A percentile compares a stretch with the other conserved stretches of the same genome.
phyloP scores from a whole-genome alignment of 2,888 invertebrate genomes.

The Branchipolynoe longqiensis region DNA sequence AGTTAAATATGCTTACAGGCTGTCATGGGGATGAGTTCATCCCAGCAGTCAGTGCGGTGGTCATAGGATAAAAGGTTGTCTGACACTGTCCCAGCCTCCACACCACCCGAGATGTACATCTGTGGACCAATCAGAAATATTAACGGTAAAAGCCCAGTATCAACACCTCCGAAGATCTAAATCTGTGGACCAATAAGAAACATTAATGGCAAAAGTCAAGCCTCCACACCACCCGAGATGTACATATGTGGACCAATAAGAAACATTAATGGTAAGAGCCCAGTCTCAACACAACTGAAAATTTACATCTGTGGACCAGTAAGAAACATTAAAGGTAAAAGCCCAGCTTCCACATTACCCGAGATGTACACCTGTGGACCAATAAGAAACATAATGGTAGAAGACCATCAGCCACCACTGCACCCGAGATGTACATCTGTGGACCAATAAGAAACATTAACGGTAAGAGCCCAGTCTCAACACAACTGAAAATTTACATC shows the following conservation, averaged over 20 bases:
- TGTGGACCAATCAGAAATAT: too few species aligned
- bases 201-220: conserved; percentile 35
- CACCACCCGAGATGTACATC: conserved; percentile 64
- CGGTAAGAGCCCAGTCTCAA: conserved; percentile 43
- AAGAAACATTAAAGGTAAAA: conserved; percentile 9
- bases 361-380: conserved; percentile 40
- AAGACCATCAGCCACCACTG: too few species aligned
- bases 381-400: background rate
- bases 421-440: background rate
- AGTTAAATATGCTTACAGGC: conserved; percentile 62
- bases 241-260: too few species aligned
- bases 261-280: background rate
- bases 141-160: too few species aligned
- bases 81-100: conserved; percentile 55
- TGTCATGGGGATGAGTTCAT: conserved; percentile 58
- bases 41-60: conserved; percentile 60
- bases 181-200: background rate
- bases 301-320: background rate
- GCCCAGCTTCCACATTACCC: conserved; percentile 61
- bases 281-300: background rate
- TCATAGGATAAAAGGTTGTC: conserved; percentile 60
- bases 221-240: conserved; percentile 63
- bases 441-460: background rate
- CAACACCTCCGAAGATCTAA: background rate
- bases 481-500: background rate